phyloP scores from a whole-genome alignment of 2,888 invertebrate species.

The Eupithecia abbreviata region DNA sequence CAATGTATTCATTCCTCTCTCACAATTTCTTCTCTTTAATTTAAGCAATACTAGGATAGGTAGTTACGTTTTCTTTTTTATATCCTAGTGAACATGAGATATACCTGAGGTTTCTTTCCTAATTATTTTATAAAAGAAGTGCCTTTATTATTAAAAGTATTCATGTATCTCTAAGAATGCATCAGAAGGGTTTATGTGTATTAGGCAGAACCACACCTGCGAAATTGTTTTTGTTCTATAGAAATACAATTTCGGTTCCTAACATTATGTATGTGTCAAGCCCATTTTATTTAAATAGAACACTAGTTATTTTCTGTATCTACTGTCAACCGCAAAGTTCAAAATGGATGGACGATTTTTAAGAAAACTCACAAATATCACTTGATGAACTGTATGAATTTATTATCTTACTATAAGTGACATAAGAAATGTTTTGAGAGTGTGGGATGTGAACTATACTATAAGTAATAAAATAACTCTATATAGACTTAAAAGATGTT shows the following conservation, averaged over 20 bases:
- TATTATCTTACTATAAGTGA: not conserved
- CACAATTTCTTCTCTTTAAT: conserved; percentile 28
- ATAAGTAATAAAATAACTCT: not conserved
- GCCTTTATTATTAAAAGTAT: conserved; percentile 54
- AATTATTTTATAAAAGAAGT: conserved; percentile 55
- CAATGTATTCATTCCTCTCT: conserved; percentile 34
- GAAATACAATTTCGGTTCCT: not conserved
- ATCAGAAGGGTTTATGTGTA: conserved; percentile 22
- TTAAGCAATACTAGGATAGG: conserved; percentile 12
- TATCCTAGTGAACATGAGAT: conserved; percentile 12
- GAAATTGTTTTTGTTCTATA: not conserved
- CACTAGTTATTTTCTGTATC: not conserved
- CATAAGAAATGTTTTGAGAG: not conserved
- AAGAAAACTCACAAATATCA: not conserved
- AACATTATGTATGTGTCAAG: not conserved
- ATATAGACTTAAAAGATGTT: not conserved
- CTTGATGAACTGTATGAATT: not conserved
- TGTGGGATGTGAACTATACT: not conserved
- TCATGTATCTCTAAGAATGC: conserved; percentile 35
- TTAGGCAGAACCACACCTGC: not conserved
- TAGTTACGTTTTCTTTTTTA: conserved; percentile 29
- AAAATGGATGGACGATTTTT: not conserved
- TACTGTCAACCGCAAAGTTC: not conserved
- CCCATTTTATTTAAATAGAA: not conserved
- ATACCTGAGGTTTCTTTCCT: conserved; percentile 31